phyloP scores from a whole-genome alignment of 2,888 invertebrate species.

The Eurytoma californica region DNA sequence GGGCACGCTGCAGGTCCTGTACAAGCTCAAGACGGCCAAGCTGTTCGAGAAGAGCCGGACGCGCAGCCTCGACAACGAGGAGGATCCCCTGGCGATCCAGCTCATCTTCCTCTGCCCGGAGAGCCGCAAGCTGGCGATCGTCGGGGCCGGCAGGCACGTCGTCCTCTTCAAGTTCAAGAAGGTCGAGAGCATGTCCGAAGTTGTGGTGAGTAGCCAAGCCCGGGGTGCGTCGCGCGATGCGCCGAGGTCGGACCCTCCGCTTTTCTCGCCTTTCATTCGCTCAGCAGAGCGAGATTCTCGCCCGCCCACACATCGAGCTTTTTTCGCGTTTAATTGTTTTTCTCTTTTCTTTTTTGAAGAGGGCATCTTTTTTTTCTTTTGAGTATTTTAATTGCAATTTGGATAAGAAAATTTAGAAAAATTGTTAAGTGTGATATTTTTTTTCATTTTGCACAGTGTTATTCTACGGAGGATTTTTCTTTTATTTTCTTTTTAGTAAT shows the following conservation, averaged over 20 bases:
- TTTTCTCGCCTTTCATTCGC: not conserved
- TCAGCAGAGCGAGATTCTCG: no score
- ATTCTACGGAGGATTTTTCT: no score
- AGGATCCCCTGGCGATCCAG: conserved; percentile 93
- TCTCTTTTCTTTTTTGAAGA: no score
- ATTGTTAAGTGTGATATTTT: no score
- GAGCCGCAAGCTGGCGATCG: conserved; percentile 91
- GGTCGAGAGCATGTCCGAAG: conserved; percentile 89
- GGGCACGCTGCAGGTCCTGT: conserved; percentile 95
- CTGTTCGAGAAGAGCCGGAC: conserved; percentile 86
- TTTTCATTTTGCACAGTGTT: no score
- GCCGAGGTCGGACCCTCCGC: not conserved
- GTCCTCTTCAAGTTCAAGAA: conserved; percentile 97
- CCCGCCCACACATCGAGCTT: no score
- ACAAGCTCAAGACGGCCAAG: conserved; percentile 98
- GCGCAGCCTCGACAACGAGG: conserved; percentile 81
- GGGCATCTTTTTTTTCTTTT: no score
- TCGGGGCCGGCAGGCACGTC: conserved; percentile 94
- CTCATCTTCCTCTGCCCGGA: conserved; percentile 94
- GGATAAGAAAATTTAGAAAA: no score
- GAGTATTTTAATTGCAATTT: no score
- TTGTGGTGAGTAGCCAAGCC: conserved; percentile 78
- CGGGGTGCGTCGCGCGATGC: not conserved
- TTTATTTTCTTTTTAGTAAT: no score
- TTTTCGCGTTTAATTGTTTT: no score